phyloP scores from a whole-genome alignment of 2,113 vertebrate species.

The Oplegnathus fasciatus region DNA sequence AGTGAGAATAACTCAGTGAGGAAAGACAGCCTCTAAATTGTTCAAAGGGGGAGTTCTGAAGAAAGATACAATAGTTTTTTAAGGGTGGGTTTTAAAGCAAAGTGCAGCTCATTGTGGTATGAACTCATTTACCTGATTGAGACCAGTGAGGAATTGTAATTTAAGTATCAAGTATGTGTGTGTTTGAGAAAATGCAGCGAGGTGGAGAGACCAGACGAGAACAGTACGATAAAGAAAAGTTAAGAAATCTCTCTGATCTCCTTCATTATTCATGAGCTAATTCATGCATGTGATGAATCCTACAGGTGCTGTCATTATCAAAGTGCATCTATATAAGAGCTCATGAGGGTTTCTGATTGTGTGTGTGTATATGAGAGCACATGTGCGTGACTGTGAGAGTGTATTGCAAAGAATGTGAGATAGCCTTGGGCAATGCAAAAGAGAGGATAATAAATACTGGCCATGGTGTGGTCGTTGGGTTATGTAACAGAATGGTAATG shows the following conservation, averaged over 20 bases:
- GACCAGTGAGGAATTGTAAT: neutral
- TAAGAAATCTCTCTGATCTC: neutral
- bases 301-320: conserved; percentile 16
- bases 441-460: conserved; percentile 59
- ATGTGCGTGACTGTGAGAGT: conserved; percentile 11
- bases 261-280: conserved; percentile 6
- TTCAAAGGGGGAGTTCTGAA: neutral
- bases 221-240: neutral
- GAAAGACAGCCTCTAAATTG: conserved; percentile 3
- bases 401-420: conserved; percentile 12
- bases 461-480: conserved; percentile 40
- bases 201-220: neutral
- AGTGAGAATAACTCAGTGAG: conserved; percentile 8
- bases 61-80: conserved; percentile 8
- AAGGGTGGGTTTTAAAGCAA: neutral
- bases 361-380: neutral
- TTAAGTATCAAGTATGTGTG: neutral
- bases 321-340: conserved; percentile 11
- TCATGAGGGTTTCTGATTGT: neutral
- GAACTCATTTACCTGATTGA: conserved; percentile 30
- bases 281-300: neutral
- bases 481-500: conserved; percentile 69
- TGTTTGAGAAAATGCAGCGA: neutral
- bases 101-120: neutral
- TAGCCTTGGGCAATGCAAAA: conserved; percentile 27